A percentile compares a stretch with the other conserved stretches of the same genome.
These are phyloP conservation scores for Papio anubis DNA, from an alignment of 2,113 vertebrate genomes.

Conservation along the genomic window DNA sequence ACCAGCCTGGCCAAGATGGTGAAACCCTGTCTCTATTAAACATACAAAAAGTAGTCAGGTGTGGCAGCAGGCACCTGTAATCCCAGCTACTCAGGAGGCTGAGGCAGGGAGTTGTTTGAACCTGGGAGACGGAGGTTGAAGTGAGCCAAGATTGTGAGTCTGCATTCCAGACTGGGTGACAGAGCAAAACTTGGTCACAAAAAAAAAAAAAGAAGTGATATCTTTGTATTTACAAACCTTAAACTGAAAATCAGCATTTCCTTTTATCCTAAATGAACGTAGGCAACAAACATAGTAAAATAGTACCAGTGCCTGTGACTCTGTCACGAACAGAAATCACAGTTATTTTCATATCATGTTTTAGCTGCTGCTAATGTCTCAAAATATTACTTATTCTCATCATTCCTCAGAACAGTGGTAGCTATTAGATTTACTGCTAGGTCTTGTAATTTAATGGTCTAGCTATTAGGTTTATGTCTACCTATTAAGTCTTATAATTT, in stretches of 20 bases:
- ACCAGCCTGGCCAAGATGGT: no score
- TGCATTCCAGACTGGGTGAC: no score
- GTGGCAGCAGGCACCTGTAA: no score
- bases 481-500: not conserved
- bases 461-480: not conserved
- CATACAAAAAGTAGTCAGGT: no score
- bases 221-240: not conserved
- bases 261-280: rapidly evolving
- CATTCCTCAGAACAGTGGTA: not conserved
- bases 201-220: not conserved
- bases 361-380: not conserved
- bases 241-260: not conserved
- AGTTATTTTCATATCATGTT: not conserved
- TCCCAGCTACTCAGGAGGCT: no score
- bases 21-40: no score
- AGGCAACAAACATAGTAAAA: not conserved
- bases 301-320: not conserved
- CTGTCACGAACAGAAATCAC: not conserved
- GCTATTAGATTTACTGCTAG: not conserved
- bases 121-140: no score
- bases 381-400: not conserved
- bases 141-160: no score
- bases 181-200: no score
- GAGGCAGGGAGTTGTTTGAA: no score
- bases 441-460: not conserved